Base-by-base conservation (phyloP, 1,140 invertebrate genomes). In the Trichomalopsis sarcophagae region DNA sequence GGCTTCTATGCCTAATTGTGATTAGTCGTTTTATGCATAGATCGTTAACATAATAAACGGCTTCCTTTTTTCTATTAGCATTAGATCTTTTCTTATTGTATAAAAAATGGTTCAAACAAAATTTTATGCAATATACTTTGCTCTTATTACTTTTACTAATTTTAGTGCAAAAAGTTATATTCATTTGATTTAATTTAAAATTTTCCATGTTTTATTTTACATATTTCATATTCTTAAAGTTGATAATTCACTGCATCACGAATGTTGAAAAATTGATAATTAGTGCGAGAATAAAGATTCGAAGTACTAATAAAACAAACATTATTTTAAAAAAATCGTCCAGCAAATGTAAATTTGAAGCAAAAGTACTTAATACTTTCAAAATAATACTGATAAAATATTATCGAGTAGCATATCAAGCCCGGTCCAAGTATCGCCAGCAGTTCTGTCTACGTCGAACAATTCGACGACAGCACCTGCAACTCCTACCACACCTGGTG, bases 401-500 rank as follows among this genome's bases (percentile, higher is more conserved):
- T 91, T 80, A 90, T 87, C 90, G 90, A 89, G 87, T 92, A 93
- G 92, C 87, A 84, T 83, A 85, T 89, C 92, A 92, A 88, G 68
- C 23, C 88, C 92, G 87, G 89, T 89, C 90, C 91, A 92, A 84
- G 88, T 88, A 76, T 91, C 91, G 82, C 88, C 92, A 87, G 90
- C 91, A 88, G 87, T 90, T 91, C 82, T 92, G 88, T 90, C 90
- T 88, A 90, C 90, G 88, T 87, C 88, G 88, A 92, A 93, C 88
- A 93, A 93, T 91, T 93, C 95, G 81, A 94, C 94, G 88, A 93
- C 94, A 77, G 93, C 94, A 84, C 91, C 93, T 86, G 92, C 93
- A 87, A 95, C 94, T 84, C 94, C 95, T 40, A 94, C 94, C 81
- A 94, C 95, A 82, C 94, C 95, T 80, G 93, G 94, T 87, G 94